Evolutionary conservation across 2,113 vertebrate genomes (phyloP).

Genomic region (Sitta europaea): DNA sequence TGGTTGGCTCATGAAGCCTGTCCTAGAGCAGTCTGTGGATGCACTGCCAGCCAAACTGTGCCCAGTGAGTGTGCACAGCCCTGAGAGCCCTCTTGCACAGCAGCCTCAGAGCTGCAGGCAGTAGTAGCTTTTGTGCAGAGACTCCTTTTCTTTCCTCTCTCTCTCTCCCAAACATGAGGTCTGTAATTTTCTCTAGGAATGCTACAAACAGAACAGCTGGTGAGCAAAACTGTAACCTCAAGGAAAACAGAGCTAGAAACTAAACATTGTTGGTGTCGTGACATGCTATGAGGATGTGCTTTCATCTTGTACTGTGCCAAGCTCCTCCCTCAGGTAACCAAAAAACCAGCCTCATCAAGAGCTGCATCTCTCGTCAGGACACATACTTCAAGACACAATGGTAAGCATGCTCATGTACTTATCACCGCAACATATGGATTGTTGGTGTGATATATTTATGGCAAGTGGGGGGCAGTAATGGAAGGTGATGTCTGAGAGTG

Average conservation of each 20-base stretch:
- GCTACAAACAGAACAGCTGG: background rate
- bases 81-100: background rate
- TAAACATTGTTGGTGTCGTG: background rate
- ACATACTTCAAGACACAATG: rapidly evolving
- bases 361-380: background rate
- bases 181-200: background rate
- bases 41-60: background rate
- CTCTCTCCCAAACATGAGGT: background rate
- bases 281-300: rapidly evolving
- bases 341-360: background rate
- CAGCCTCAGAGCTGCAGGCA: background rate
- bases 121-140: background rate
- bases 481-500: background rate
- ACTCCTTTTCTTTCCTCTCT: background rate
- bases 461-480: background rate
- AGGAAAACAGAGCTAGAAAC: background rate
- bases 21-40: background rate
- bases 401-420: rapidly evolving
- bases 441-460: background rate
- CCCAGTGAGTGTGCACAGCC: background rate
- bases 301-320: background rate
- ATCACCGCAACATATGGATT: background rate
- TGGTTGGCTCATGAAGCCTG: background rate
- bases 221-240: background rate
- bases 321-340: background rate